Evolutionary conservation across 2,888 invertebrate species (phyloP).

Genomic region (Meganola albula): DNA sequence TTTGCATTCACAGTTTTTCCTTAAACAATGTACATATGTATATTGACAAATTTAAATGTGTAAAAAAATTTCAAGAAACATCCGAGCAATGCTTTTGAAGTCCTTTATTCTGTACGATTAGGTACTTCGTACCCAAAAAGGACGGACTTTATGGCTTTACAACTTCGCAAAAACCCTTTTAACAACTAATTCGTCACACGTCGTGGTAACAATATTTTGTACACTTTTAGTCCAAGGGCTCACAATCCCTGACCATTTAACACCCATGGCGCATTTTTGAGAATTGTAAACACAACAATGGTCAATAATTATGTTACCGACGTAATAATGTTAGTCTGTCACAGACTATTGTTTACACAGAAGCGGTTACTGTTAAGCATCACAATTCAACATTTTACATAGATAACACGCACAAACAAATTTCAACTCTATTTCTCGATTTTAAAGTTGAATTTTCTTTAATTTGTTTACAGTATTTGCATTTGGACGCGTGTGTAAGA

Average conservation of each 20-base stretch:
- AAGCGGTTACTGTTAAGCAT: constrained; percentile 49
- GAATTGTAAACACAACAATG: constrained; percentile 54
- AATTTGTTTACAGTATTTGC: constrained; percentile 32
- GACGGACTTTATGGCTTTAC: constrained; percentile 5
- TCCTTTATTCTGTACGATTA: constrained; percentile 14
- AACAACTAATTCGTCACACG: constrained; percentile 59
- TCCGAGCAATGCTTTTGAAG: too few relatives aligned
- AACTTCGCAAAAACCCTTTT: constrained; percentile 7
- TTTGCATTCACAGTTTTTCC: too few relatives aligned
- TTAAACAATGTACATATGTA: too few relatives aligned
- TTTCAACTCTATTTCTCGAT: constrained; percentile 23
- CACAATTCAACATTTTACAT: constrained; percentile 27
- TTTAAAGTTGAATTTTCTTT: constrained; percentile 30
- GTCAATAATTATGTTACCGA: constrained; percentile 65
- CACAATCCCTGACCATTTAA: constrained; percentile 46
- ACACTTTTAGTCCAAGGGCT: constrained; percentile 45
- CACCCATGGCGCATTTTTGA: constrained; percentile 59
- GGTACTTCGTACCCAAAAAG: not conserved
- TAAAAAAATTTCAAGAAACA: too few relatives aligned
- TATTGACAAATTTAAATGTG: too few relatives aligned
- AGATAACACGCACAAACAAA: constrained; percentile 6
- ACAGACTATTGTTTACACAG: constrained; percentile 66
- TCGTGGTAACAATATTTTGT: constrained; percentile 71
- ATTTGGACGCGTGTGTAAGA: constrained; percentile 49
- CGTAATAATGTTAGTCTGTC: constrained; percentile 64